Evolutionary conservation across 1,140 invertebrate species (phyloP), one percentile per base, ranked within the genome.

Genomic region (Drosophila ambigua): DNA sequence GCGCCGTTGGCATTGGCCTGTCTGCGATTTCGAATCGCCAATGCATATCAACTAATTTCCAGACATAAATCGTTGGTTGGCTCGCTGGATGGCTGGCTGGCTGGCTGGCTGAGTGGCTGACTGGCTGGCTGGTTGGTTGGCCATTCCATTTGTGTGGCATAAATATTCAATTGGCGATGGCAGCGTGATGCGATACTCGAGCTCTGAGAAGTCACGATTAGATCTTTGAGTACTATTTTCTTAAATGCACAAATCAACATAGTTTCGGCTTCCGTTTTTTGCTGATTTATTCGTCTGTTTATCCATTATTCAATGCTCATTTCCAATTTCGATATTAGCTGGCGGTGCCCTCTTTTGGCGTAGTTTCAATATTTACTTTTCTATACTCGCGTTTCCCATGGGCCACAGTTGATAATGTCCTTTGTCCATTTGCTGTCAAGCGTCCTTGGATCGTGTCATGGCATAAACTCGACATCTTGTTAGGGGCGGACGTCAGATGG

Each of bases 381-480:
- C 2, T 31, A 2, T 3, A 31, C 7, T 31, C 3, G 2, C 31
- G 31, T 41, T 59, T 65, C 49, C 66, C 51, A 46, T 80, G 63
- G 63, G 61, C 77, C 59, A 52, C 16, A 57, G 71, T 67, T 85
- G 74, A 81, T 78, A 85, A 74, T 77, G 72, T 85, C 73, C 77
- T 64, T 66, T 74, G 46, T 63, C 79, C 59, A 66, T 62, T 50
- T 53, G 78, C 63, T 63, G 69, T 31, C 59, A 45, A 75, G 73
- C 59, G 82, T 87, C 81, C 82, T 85, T 85, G 78, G 57, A 78
- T 74, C 82, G 55, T 87, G 82, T 87, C 82, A 72, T 72, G 79
- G 74, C 78, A 88, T 78, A 79, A 85, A 78, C 74, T 69, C 57
- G 50, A 28, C 44, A 57, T 74, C 72, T 65, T 73, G 23, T 24